These are phyloP conservation scores for Pseudorhiza aurosa DNA, from an alignment of 30 jellyfish, hydroid and myxozoan genomes.

Conservation along the genomic window DNA sequence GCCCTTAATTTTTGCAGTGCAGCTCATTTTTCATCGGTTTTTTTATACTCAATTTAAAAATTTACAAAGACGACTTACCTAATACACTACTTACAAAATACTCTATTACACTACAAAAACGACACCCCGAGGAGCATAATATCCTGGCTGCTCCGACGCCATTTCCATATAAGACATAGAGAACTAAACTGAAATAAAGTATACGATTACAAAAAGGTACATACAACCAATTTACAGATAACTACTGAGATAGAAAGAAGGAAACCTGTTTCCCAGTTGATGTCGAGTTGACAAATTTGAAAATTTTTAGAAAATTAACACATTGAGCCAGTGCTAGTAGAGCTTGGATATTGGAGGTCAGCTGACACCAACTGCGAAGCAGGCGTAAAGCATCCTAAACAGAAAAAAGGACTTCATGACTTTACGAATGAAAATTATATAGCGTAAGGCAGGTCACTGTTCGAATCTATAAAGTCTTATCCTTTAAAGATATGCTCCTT, in stretches of 20 bases:
- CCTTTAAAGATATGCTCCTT: no score
- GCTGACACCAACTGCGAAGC: neutral
- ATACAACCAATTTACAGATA: neutral
- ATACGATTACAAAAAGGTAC: no score
- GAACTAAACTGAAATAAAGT: neutral
- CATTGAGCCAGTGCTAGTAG: neutral
- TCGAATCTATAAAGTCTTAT: no score
- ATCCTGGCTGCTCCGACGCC: conserved; percentile 21
- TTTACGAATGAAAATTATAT: neutral
- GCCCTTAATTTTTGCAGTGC: no score
- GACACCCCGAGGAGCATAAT: conserved; percentile 21
- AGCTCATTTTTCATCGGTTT: no score
- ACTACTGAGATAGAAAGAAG: neutral
- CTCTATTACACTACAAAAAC: conserved; percentile 6
- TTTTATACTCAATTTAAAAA: neutral
- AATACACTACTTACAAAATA: conserved; percentile 10
- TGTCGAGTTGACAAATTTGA: neutral
- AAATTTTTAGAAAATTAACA: no score
- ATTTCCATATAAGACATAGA: neutral
- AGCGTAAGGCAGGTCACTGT: no score
- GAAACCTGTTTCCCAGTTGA: neutral
- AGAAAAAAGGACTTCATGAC: neutral
- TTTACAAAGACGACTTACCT: neutral
- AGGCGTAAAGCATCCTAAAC: neutral
- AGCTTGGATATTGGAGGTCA: neutral